phyloP scores from a whole-genome alignment of 2,888 invertebrate genomes.

The Drosophila pegasa region DNA sequence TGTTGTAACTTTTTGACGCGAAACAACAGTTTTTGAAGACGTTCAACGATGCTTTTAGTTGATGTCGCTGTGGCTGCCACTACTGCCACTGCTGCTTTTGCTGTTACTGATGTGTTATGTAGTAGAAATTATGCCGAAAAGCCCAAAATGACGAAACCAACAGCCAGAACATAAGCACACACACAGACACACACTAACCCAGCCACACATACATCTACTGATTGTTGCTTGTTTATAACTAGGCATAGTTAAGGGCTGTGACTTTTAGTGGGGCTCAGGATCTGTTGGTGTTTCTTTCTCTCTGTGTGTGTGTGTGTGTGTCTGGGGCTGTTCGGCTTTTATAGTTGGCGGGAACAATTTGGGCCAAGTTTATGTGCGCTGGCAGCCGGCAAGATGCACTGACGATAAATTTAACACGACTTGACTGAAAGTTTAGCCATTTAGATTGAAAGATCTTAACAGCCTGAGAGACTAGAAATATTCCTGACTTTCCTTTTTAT shows the following conservation, averaged over 20 bases:
- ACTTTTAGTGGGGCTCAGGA: conserved; percentile 1
- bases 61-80: background rate
- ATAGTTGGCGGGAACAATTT: conserved; percentile 60
- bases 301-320: conserved; percentile 9
- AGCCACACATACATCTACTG: conserved; percentile 35
- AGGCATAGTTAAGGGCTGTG: conserved; percentile 43
- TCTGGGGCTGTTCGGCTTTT: conserved; percentile 46
- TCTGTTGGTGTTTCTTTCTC: background rate
- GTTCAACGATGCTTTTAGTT: conserved; percentile 20
- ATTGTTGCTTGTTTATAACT: conserved; percentile 60
- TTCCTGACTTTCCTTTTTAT: conserved; percentile 15
- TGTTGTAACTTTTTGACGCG: conserved; percentile 68
- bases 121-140: conserved; percentile 68
- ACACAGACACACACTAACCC: conserved; percentile 38
- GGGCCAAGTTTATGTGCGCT: conserved; percentile 61
- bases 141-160: conserved; percentile 46
- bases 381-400: conserved; percentile 54
- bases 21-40: conserved; percentile 52
- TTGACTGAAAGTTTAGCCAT: conserved; percentile 64
- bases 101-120: conserved; percentile 53
- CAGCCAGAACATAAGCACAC: conserved; percentile 40
- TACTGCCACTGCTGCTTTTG: conserved; percentile 5
- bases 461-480: conserved; percentile 36
- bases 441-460: conserved; percentile 64
- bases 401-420: conserved; percentile 64